Percentiles rank a stretch among this genome's conserved stretches.
Evolutionary conservation across 64 coral and sea anemone species (phyloP).

Genomic region (Hydrozoanthus tunicans): DNA sequence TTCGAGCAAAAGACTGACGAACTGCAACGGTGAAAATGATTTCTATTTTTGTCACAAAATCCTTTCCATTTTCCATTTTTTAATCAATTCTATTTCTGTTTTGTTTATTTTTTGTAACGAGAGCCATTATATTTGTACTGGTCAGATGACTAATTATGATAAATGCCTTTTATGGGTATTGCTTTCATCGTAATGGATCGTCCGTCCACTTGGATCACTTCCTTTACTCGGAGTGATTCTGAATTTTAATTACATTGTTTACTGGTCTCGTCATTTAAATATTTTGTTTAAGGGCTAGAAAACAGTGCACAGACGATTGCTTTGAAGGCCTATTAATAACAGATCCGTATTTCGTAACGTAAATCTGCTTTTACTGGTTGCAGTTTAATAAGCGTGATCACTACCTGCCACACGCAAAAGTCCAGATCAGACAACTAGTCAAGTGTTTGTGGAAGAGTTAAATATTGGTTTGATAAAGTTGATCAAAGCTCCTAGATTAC

Average conservation of each 20-base stretch:
- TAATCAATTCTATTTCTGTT: neutral
- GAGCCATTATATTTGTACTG: neutral
- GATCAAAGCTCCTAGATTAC: constrained; percentile 8
- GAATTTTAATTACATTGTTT: constrained; percentile 61
- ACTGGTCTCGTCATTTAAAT: neutral
- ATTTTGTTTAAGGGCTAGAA: neutral
- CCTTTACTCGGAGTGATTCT: neutral
- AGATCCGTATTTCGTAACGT: neutral
- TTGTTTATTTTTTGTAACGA: neutral
- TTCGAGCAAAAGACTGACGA: no score
- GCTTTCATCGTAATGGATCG: neutral
- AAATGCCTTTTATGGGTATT: constrained; percentile 47
- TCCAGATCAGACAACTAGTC: neutral
- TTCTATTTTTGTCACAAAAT: no score
- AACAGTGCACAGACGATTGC: neutral
- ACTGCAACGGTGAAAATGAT: no score
- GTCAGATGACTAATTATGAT: neutral
- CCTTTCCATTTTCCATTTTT: neutral
- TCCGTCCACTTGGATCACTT: constrained; percentile 4
- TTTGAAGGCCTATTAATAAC: neutral
- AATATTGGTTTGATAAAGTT: constrained; percentile 4
- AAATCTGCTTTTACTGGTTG: neutral
- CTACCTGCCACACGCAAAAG: neutral
- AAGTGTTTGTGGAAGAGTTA: no score
- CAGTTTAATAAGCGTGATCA: neutral